Evolutionary conservation across 2,113 vertebrate genomes (phyloP).

Genomic region (Sisor rabdophorus): DNA sequence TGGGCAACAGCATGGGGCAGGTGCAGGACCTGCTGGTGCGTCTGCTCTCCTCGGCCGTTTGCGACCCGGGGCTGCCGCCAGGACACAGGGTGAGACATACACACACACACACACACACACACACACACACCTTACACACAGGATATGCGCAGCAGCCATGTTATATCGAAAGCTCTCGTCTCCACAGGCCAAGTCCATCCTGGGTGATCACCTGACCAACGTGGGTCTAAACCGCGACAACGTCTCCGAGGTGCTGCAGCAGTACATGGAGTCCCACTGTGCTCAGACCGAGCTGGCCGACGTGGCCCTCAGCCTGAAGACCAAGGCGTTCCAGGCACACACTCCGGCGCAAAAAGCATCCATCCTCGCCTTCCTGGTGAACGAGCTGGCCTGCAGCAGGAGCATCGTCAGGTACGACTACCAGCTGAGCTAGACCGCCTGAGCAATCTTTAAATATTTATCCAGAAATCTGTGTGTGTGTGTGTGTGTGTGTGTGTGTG

Average conservation of each 20-base stretch:
- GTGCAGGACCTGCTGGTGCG: conserved; percentile 95
- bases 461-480: conserved; percentile 10
- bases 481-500: conserved; percentile 8
- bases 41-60: conserved; percentile 88
- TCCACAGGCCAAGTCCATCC: conserved; percentile 87
- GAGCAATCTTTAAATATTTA: conserved; percentile 28
- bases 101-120: not conserved
- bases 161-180: not conserved
- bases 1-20: conserved; percentile 92
- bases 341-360: conserved; percentile 90
- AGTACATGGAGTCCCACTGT: conserved; percentile 93
- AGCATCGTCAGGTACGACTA: conserved; percentile 82
- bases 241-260: conserved; percentile 95
- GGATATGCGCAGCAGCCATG: not conserved
- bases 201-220: conserved; percentile 92
- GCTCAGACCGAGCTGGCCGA: conserved; percentile 82
- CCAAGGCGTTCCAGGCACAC: conserved; percentile 96
- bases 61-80: conserved; percentile 90
- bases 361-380: conserved; percentile 87
- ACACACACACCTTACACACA: not conserved
- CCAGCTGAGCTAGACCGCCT: not conserved
- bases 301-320: conserved; percentile 82
- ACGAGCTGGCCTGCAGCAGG: conserved; percentile 94
- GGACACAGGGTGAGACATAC: conserved; percentile 83
- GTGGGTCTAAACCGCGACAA: conserved; percentile 96